Conservation (phyloP, 2,113 vertebrate species). For the Pongo pygmaeus region DNA sequence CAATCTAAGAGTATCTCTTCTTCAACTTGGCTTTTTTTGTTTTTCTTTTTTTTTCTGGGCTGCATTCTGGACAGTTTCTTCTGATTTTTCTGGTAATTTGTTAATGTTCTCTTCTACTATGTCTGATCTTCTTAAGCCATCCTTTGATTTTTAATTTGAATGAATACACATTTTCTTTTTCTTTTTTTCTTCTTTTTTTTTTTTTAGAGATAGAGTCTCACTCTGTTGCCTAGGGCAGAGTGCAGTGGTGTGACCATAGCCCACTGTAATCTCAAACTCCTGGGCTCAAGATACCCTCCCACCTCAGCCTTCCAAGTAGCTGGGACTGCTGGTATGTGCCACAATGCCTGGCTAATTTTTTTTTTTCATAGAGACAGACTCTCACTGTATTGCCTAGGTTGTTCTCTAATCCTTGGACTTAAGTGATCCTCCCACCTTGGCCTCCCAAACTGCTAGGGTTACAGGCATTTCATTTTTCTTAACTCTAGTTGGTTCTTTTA, state of each 20-base stretch:
- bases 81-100: not conserved
- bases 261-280: not conserved
- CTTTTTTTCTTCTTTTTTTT: not conserved
- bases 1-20: not conserved
- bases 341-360: not conserved
- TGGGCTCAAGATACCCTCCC: not conserved
- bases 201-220: not conserved
- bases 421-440: not conserved
- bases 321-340: not conserved
- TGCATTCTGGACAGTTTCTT: not conserved
- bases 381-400: not conserved
- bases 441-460: not conserved
- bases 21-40: not conserved
- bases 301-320: not conserved
- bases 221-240: not conserved
- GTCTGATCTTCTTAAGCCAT: not conserved
- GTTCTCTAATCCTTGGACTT: not conserved
- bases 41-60: not conserved
- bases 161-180: not conserved
- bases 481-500: not conserved
- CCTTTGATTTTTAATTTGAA: not conserved
- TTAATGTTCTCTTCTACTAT: not conserved
- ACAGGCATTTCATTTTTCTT: not conserved
- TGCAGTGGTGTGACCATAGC: no score
- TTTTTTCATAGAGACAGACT: not conserved